These are phyloP conservation scores for Pangasius sanitwongsei DNA, from an alignment of 2,797 vertebrate genomes.

Conservation along the genomic window DNA sequence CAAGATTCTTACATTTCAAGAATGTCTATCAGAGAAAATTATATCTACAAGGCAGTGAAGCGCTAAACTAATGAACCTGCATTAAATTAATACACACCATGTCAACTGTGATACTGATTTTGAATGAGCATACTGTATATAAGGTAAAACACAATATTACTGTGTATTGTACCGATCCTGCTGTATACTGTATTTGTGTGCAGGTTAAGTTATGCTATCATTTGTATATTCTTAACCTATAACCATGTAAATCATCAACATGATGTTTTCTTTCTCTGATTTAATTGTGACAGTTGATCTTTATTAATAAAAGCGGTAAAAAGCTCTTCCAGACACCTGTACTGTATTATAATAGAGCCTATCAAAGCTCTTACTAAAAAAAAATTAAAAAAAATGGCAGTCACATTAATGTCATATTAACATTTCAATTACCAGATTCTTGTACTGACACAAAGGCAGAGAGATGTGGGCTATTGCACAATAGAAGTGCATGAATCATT, in stretches of 20 bases:
- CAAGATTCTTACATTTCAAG: conserved; percentile 34
- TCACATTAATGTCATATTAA: conserved; percentile 68
- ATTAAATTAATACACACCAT: conserved; percentile 5
- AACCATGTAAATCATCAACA: conserved; percentile 1
- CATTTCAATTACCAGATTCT: conserved; percentile 66
- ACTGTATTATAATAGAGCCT: conserved; percentile 54
- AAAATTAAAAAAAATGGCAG: conserved; percentile 59
- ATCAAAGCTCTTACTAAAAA: conserved; percentile 54
- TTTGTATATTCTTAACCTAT: background rate
- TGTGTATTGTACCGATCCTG: background rate
- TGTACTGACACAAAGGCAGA: conserved; percentile 62
- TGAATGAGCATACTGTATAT: background rate
- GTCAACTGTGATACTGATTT: background rate
- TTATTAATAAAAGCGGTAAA: conserved; percentile 48
- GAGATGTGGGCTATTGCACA: conserved; percentile 44
- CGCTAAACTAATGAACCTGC: conserved; percentile 37
- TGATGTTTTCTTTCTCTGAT: conserved; percentile 29
- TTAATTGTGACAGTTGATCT: conserved; percentile 42
- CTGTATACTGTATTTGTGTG: too few species aligned
- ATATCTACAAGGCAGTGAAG: conserved; percentile 25
- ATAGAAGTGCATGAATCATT: conserved; percentile 56
- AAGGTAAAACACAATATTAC: background rate
- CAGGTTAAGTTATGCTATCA: background rate
- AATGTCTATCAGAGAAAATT: conserved; percentile 40
- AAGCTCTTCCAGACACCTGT: conserved; percentile 48